phyloP scores from a whole-genome alignment of 1,140 invertebrate species.

The Diploscapter pachys region DNA sequence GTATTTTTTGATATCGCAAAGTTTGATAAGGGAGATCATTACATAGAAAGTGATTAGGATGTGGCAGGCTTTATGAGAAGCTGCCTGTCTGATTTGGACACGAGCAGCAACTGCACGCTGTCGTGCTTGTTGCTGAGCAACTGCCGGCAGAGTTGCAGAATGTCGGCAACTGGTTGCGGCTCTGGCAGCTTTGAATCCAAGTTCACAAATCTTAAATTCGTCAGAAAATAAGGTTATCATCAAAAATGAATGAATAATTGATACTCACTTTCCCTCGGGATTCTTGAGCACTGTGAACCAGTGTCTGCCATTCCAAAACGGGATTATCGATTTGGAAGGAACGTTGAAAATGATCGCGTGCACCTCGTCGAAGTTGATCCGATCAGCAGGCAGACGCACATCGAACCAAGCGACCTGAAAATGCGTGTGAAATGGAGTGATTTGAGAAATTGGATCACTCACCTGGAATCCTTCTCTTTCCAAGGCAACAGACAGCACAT shows the following conservation, averaged over 20 bases:
- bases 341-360: conserved; percentile 34
- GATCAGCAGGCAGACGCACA: conserved; percentile 3
- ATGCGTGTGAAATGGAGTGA: background rate
- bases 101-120: conserved; percentile 7
- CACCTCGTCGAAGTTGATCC: conserved; percentile 24
- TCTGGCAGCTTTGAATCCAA: conserved; percentile 31
- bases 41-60: no score
- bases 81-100: background rate
- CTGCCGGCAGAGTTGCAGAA: conserved; percentile 7
- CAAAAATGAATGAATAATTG: background rate
- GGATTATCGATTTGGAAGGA: conserved; percentile 20
- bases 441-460: conserved; percentile 28
- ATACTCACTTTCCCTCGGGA: conserved; percentile 8
- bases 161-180: conserved; percentile 18
- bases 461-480: conserved; percentile 79
- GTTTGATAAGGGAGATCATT: no score
- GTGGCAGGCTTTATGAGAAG: no score
- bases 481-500: conserved; percentile 90
- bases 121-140: conserved; percentile 7
- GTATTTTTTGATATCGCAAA: no score
- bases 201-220: conserved; percentile 22
- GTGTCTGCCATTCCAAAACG: conserved; percentile 27
- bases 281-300: conserved; percentile 25
- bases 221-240: conserved; percentile 6
- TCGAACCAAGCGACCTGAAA: conserved; percentile 22